Evolutionary conservation across 2,113 vertebrate species (phyloP), one percentile per base, ranked within the genome.

Genomic region (Fregata magnificens): DNA sequence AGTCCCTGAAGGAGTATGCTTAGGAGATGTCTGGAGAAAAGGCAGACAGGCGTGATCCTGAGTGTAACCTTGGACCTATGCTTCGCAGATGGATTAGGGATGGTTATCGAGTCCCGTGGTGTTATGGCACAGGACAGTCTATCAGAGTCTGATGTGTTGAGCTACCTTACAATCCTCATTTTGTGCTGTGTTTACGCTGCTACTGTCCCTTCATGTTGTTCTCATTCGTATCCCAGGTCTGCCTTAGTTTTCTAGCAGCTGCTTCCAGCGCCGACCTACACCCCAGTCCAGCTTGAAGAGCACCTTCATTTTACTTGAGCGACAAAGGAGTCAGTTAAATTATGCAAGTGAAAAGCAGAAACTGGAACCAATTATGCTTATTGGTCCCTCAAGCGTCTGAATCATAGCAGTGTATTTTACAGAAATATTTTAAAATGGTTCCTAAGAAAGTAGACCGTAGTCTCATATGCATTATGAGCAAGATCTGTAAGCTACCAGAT

Each of bases 321-420:
- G 65, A 88, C 80, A 95, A 92, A 95, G 40, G 9, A 84, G 19
- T 63, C 40, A 38, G 69, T 87, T 91, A 84, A 90, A 92, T 92
- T 92, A 96, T 59, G 83, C 76, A 86, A 95, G 83, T 81, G 89
- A 94, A 88, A 94, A 94, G 65, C 83, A 92, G 91, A 90, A 97
- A 91, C 80, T 86, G 52, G 56, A 95, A 92, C 66, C 44, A 92
- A 24, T 96, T 96, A 81, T 65, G 80, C 61, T 65, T 89, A 66
- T 61, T 92, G 65, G 61, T 95, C 52, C 65, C 83, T 76, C 80
- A 92, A 86, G 85, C 77, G 24, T 88, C 52, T 95, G 88, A 95
- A 93, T 91, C 59, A 83, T 38, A 86, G 82, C 73, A 90, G 20
- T 56, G 50, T 88, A 74, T 94, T 96, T 92, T 82, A 86, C 50